Conservation (phyloP, 2,797 vertebrate genomes). For the Thaleichthys pacificus region DNA sequence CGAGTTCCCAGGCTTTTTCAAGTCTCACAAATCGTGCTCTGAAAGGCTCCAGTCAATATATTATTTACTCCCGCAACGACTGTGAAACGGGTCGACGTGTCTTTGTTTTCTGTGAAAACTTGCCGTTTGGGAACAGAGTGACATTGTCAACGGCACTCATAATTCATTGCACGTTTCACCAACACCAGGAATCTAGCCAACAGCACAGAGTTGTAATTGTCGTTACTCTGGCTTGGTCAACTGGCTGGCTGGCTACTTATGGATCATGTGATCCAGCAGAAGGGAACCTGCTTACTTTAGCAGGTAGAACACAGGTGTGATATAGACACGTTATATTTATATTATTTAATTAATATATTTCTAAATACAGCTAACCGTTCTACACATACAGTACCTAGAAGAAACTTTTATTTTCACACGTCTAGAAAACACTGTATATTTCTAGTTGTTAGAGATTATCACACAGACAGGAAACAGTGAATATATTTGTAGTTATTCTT, state of each 20-base stretch:
- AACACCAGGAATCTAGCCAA: slow-evolving; percentile 32
- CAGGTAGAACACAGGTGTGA: too few relatives aligned
- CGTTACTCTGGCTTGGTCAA: not conserved
- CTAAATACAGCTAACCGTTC: too few relatives aligned
- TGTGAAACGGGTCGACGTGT: slow-evolving; percentile 16
- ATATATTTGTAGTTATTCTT: too few relatives aligned
- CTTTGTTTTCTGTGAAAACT: slow-evolving; percentile 17
- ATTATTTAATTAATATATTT: too few relatives aligned
- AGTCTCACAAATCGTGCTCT: not conserved
- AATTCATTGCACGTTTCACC: slow-evolving; percentile 26
- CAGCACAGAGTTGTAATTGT: not conserved
- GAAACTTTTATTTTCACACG: too few relatives aligned
- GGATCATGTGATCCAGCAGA: not conserved
- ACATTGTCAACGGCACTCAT: slow-evolving; percentile 35
- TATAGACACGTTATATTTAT: too few relatives aligned
- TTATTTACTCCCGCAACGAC: slow-evolving; percentile 9
- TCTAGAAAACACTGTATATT: too few relatives aligned
- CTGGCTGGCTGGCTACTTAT: not conserved
- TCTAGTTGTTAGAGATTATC: too few relatives aligned
- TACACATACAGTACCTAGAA: too few relatives aligned
- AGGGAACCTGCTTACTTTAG: too few relatives aligned
- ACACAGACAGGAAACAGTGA: too few relatives aligned
- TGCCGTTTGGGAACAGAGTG: slow-evolving; percentile 23
- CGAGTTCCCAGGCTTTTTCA: slow-evolving; percentile 9
- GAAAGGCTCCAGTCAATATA: slow-evolving; percentile 13